A percentile compares a stretch with the other conserved stretches of the same genome.
Evolutionary conservation across 2,888 invertebrate species (phyloP).

Genomic region (Microplitis deprimator): DNA sequence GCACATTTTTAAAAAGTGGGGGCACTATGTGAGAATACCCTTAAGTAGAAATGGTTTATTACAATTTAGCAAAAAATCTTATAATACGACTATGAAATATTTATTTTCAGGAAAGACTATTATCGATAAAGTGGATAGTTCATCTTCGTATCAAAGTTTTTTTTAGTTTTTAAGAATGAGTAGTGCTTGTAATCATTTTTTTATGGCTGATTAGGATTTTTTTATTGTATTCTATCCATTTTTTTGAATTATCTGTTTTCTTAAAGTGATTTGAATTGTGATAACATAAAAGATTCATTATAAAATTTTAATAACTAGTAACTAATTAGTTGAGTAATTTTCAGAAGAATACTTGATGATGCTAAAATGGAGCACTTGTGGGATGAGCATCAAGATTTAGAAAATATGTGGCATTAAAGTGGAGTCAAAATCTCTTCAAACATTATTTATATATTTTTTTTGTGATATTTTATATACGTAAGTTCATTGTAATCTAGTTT

Average conservation of each 20-base stretch:
- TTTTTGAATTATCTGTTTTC: not conserved
- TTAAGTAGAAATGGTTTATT: not conserved
- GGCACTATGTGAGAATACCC: no score
- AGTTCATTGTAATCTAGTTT: not conserved
- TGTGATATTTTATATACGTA: not conserved
- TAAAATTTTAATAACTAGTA: not conserved
- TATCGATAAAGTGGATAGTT: conserved; percentile 21
- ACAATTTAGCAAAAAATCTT: not conserved
- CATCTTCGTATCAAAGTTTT: not conserved
- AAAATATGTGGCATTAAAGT: conserved; percentile 29
- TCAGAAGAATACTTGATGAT: conserved; percentile 38
- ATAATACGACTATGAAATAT: conserved; percentile 17
- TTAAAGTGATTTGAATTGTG: not conserved
- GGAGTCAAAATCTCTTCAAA: not conserved
- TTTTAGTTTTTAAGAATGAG: conserved; percentile 14
- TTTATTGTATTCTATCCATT: not conserved
- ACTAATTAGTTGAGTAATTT: conserved; percentile 3
- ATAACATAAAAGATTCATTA: not conserved
- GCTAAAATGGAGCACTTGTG: conserved; percentile 42
- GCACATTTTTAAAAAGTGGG: no score
- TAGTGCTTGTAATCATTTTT: not conserved
- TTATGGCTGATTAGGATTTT: not conserved
- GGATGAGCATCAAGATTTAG: conserved; percentile 44
- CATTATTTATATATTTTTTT: not conserved
- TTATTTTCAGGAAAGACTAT: conserved; percentile 23